Conservation (phyloP, 2,113 vertebrate genomes). For the Micronycteris hirsuta region DNA sequence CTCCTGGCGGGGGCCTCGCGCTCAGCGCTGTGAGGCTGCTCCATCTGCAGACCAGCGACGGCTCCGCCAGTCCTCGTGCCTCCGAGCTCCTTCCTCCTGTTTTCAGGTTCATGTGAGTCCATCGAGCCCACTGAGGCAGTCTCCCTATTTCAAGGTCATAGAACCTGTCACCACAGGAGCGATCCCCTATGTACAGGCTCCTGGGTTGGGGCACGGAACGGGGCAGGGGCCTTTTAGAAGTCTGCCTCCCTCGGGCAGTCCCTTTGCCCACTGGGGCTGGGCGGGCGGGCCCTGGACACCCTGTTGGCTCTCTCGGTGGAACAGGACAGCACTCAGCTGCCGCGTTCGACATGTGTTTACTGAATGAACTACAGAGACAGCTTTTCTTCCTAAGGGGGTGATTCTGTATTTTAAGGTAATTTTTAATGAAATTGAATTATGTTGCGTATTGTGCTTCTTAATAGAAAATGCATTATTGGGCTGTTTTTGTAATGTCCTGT, state of each 20-base stretch:
- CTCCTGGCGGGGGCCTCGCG: background rate
- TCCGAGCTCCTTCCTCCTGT: background rate
- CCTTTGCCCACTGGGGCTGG: background rate
- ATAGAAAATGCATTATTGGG: conserved; percentile 58
- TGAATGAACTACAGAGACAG: conserved; percentile 39
- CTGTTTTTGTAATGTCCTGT: conserved; percentile 74
- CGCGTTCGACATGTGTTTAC: conserved; percentile 24
- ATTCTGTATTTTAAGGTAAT: conserved; percentile 70
- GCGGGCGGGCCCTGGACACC: background rate
- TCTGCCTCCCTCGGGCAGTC: background rate
- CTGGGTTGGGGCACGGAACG: background rate
- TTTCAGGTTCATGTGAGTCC: background rate
- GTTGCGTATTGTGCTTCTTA: conserved; percentile 67
- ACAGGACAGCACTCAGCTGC: conserved; percentile 3
- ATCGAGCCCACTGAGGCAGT: background rate
- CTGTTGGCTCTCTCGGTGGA: background rate
- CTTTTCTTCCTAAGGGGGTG: conserved; percentile 60
- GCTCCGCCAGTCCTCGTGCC: background rate
- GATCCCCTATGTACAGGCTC: background rate
- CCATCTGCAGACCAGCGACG: background rate
- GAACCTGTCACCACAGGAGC: background rate
- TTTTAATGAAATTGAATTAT: conserved; percentile 69
- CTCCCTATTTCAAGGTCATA: background rate
- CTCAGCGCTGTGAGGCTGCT: background rate
- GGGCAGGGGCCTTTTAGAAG: too few species aligned